Evolutionary conservation across 1,140 invertebrate species (phyloP).

Genomic region (Phthorimaea operculella): DNA sequence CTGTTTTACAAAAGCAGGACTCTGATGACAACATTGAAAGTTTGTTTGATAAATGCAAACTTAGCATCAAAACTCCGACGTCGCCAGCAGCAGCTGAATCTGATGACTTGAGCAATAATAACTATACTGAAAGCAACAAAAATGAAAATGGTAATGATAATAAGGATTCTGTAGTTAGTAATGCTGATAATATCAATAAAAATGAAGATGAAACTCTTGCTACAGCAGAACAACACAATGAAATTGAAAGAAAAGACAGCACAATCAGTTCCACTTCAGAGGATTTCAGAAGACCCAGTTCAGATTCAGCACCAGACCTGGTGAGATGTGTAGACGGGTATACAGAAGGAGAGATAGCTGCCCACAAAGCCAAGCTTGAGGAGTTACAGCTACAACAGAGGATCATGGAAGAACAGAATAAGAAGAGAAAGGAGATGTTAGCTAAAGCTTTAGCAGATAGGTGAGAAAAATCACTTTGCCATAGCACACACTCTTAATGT

Average conservation of each 20-base stretch:
- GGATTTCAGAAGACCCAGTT: conserved; percentile 24
- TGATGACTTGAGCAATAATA: conserved; percentile 13
- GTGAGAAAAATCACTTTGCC: conserved; percentile 50
- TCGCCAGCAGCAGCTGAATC: conserved; percentile 15
- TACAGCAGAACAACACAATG: conserved; percentile 16
- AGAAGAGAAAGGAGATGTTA: conserved; percentile 76
- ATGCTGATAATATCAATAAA: conserved; percentile 10
- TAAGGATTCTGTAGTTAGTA: conserved; percentile 11
- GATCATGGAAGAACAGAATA: conserved; percentile 81
- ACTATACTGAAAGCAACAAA: conserved; percentile 18
- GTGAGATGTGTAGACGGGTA: conserved; percentile 47
- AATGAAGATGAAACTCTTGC: conserved; percentile 18
- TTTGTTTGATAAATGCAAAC: conserved; percentile 51
- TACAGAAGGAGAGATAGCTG: conserved; percentile 45
- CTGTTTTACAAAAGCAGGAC: conserved; percentile 26
- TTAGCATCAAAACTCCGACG: conserved; percentile 40
- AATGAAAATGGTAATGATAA: conserved; percentile 15
- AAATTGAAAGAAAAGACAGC: conserved; percentile 17
- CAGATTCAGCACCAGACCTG: conserved; percentile 40
- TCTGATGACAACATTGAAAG: conserved; percentile 44
- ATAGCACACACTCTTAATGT: too few relatives aligned
- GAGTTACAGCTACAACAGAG: conserved; percentile 78
- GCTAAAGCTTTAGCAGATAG: conserved; percentile 78
- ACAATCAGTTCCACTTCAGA: conserved; percentile 10
- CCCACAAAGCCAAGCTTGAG: conserved; percentile 65